Conservation (phyloP, 2,888 invertebrate genomes). For the Archips crataeganus region DNA sequence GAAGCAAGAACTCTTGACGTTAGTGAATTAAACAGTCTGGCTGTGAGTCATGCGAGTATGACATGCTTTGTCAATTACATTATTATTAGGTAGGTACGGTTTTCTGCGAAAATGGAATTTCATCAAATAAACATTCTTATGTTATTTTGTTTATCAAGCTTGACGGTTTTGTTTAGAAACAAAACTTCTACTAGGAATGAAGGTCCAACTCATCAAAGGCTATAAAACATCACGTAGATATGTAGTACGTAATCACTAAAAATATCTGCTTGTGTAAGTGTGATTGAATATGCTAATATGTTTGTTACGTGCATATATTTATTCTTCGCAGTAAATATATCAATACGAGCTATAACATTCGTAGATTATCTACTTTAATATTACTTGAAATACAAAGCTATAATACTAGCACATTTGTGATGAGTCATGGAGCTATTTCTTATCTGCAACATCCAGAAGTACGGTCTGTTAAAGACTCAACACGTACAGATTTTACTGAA, state of each 20-base stretch:
- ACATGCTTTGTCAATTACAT: constrained; percentile 12
- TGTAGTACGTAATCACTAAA: constrained; percentile 35
- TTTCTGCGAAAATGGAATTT: not conserved
- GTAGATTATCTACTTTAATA: not conserved
- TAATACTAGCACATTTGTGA: constrained; percentile 2
- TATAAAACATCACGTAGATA: not conserved
- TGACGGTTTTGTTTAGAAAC: constrained; percentile 4
- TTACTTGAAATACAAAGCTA: not conserved
- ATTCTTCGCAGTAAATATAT: constrained; percentile 2
- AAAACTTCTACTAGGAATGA: constrained; percentile 2
- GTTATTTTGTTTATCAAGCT: not conserved
- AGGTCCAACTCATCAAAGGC: constrained; percentile 20
- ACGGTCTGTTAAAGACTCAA: constrained; percentile 32
- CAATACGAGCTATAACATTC: not conserved
- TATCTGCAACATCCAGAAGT: constrained; percentile 43
- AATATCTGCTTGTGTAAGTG: constrained; percentile 34
- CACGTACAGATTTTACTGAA: not conserved
- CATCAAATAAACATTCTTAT: not conserved
- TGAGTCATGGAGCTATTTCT: constrained; percentile 42
- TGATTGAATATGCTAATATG: constrained; percentile 35
- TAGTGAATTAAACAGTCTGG: constrained; percentile 30
- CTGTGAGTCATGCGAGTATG: constrained; percentile 35
- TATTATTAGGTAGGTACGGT: not conserved
- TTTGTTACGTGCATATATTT: constrained; percentile 9
- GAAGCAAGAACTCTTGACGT: constrained; percentile 23